Conservation (phyloP, 2,888 invertebrate species). For the Physocephala rufipes region DNA sequence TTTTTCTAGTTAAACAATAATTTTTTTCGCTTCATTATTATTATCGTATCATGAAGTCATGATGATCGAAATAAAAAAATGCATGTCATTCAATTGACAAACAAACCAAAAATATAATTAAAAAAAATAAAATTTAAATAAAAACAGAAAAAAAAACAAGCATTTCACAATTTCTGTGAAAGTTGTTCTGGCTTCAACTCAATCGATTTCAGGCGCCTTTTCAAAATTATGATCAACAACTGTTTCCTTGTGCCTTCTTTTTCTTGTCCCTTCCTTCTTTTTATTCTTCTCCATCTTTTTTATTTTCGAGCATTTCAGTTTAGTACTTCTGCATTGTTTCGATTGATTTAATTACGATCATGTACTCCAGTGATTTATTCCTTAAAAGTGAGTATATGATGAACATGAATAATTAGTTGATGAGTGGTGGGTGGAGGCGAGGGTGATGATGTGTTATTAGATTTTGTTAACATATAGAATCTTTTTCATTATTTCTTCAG, state of each 20-base stretch:
- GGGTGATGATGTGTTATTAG: too few species aligned
- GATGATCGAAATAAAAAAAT: background rate
- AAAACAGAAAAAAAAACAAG: too few species aligned
- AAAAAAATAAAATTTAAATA: too few species aligned
- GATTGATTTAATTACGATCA: slow-evolving; percentile 24
- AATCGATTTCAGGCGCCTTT: background rate
- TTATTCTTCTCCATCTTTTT: background rate
- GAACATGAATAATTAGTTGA: too few species aligned
- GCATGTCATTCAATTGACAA: slow-evolving; percentile 19
- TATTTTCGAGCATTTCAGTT: background rate
- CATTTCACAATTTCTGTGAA: background rate
- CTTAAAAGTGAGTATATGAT: too few species aligned
- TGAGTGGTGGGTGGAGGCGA: too few species aligned
- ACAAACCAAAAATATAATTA: too few species aligned
- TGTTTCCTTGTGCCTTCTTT: background rate
- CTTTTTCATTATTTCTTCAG: too few species aligned
- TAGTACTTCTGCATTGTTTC: slow-evolving; percentile 3
- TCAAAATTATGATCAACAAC: background rate
- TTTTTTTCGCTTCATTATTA: too few species aligned
- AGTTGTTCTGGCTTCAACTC: background rate
- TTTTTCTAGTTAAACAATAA: too few species aligned
- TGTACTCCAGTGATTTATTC: background rate
- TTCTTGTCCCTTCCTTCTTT: too few species aligned
- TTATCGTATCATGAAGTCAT: slow-evolving; percentile 2
- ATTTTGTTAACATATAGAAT: too few species aligned